phyloP scores from a whole-genome alignment of 2,888 invertebrate species.

The Cenopis cana region DNA sequence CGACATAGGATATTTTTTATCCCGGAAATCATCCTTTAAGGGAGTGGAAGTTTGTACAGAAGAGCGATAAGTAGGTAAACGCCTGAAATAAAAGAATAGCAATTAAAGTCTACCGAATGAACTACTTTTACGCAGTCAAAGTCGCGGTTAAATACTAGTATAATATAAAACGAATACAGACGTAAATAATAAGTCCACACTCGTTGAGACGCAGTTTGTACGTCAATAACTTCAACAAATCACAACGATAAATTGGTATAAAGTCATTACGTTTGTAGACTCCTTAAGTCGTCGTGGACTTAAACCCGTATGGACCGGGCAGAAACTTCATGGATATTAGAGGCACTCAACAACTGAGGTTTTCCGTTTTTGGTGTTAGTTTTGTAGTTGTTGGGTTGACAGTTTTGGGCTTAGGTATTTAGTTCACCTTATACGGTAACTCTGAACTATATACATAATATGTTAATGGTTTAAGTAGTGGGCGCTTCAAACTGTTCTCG shows the following conservation, averaged over 20 bases:
- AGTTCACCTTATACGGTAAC: slow-evolving; percentile 31
- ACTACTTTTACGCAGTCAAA: too few relatives aligned
- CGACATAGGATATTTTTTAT: too few relatives aligned
- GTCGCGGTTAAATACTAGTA: too few relatives aligned
- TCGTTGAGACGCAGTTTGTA: too few relatives aligned
- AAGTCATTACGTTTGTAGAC: background rate
- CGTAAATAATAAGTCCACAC: too few relatives aligned
- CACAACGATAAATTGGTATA: background rate
- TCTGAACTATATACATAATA: slow-evolving; percentile 36
- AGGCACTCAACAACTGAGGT: slow-evolving; percentile 38
- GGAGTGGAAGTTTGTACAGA: too few relatives aligned
- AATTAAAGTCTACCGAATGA: too few relatives aligned
- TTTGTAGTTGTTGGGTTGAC: slow-evolving; percentile 40
- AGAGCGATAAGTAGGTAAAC: too few relatives aligned
- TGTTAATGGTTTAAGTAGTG: slow-evolving; percentile 20
- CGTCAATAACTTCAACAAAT: background rate
- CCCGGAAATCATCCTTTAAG: too few relatives aligned
- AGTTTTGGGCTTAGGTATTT: slow-evolving; percentile 42
- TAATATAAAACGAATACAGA: too few relatives aligned
- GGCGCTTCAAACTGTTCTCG: background rate
- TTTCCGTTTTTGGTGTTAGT: slow-evolving; percentile 39
- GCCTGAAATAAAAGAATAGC: too few relatives aligned
- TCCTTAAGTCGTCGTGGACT: background rate
- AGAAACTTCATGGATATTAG: slow-evolving; percentile 33
- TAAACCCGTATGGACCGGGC: background rate